phyloP scores from a whole-genome alignment of 2,888 invertebrate genomes.

The Phrixothrix hirtus region DNA sequence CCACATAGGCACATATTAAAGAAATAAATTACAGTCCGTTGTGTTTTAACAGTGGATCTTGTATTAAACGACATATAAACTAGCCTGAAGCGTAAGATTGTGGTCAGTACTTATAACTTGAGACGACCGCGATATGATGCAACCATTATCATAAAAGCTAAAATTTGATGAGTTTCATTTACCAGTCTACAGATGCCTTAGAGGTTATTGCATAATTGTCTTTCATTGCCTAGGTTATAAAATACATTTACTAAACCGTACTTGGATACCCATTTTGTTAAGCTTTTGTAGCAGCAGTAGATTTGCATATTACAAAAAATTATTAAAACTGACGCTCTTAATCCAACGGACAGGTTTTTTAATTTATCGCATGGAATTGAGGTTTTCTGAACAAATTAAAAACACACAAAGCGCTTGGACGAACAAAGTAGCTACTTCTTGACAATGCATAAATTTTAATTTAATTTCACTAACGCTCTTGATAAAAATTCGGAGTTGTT shows the following conservation, averaged over 20 bases:
- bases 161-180: constrained; percentile 29
- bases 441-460: constrained; percentile 25
- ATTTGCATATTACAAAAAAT: constrained; percentile 12
- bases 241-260: constrained; percentile 10
- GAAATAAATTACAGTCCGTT: no score
- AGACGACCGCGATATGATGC: constrained; percentile 25
- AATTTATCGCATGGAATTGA: constrained; percentile 16
- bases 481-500: constrained; percentile 19
- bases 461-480: constrained; percentile 17
- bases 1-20: no score
- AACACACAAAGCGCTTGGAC: constrained; percentile 23
- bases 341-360: constrained; percentile 17
- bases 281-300: neutral
- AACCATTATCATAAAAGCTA: constrained; percentile 30
- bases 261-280: neutral
- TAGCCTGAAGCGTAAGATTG: constrained; percentile 23
- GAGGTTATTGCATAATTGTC: constrained; percentile 21
- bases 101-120: constrained; percentile 26
- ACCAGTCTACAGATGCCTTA: constrained; percentile 12
- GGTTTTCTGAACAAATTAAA: constrained; percentile 22
- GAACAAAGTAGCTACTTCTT: constrained; percentile 13
- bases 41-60: neutral
- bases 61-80: constrained; percentile 18
- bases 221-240: constrained; percentile 7
- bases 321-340: constrained; percentile 15